Conservation (phyloP, 2,797 vertebrate genomes). For the Syngnathus rostellatus region DNA sequence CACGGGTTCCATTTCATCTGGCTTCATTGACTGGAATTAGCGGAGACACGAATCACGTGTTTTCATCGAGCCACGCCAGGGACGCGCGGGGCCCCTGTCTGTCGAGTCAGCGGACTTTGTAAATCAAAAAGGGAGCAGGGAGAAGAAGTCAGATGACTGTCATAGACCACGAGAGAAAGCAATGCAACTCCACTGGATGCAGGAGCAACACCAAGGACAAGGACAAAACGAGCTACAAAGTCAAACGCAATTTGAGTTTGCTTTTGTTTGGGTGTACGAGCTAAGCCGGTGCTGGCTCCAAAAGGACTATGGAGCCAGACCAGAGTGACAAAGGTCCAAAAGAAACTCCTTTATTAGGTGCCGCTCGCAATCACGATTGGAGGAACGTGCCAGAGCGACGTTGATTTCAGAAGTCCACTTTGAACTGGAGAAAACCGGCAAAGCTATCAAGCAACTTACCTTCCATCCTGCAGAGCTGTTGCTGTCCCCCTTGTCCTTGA, state of each 20-base stretch:
- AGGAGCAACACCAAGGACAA: constrained; percentile 24
- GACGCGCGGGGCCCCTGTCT: constrained; percentile 6
- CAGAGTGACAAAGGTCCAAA: too few species aligned
- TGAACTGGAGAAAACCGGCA: too few species aligned
- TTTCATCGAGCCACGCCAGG: background rate
- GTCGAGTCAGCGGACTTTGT: constrained; percentile 56
- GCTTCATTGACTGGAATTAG: background rate
- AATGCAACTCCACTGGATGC: constrained; percentile 25
- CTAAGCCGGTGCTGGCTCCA: too few species aligned
- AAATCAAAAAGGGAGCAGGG: constrained; percentile 49
- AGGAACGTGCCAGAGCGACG: too few species aligned
- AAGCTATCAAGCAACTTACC: constrained; percentile 60
- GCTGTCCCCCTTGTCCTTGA: constrained; percentile 97
- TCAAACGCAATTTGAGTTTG: background rate
- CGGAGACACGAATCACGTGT: background rate
- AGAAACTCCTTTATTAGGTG: too few species aligned
- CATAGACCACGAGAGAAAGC: constrained; percentile 31
- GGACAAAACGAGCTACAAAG: background rate
- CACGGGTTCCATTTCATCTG: constrained; percentile 5
- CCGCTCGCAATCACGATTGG: too few species aligned
- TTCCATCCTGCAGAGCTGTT: constrained; percentile 97
- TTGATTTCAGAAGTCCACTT: too few species aligned
- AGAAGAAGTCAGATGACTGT: constrained; percentile 63
- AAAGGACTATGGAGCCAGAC: too few species aligned
- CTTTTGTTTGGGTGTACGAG: too few species aligned